Percentiles rank a stretch among this genome's conserved stretches.
Conservation (phyloP, 2,113 vertebrate genomes). For the Raphicerus campestris region DNA sequence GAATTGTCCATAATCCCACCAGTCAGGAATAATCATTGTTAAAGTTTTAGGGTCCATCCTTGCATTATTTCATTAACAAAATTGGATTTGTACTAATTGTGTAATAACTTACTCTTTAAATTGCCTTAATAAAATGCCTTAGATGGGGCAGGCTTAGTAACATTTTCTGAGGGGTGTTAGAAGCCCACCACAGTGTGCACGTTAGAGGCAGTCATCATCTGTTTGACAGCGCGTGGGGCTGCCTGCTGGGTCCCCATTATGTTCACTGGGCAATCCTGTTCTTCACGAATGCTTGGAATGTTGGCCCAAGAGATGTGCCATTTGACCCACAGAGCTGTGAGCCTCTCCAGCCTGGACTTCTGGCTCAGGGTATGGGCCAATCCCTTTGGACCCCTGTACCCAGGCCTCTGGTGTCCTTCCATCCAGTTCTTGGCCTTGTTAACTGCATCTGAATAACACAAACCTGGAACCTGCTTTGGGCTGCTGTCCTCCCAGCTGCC, state of each 20-base stretch:
- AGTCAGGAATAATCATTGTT: neutral
- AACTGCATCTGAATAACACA: neutral
- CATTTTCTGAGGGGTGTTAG: neutral
- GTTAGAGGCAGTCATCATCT: neutral
- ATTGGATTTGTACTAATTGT: neutral
- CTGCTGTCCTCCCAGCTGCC: neutral
- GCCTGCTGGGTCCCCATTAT: neutral
- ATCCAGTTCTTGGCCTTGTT: neutral
- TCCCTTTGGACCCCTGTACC: neutral
- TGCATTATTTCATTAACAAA: neutral
- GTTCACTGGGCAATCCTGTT: neutral
- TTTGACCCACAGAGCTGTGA: neutral
- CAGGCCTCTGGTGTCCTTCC: neutral
- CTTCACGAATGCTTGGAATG: neutral
- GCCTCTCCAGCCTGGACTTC: neutral
- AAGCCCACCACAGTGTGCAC: accelerated
- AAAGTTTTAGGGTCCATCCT: neutral
- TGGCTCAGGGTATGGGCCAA: neutral
- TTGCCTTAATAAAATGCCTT: neutral
- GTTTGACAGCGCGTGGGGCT: accelerated
- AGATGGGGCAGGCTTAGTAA: neutral
- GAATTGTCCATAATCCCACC: neutral
- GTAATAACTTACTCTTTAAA: neutral
- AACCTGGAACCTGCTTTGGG: neutral
- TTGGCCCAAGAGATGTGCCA: neutral